These are phyloP conservation scores for Psittacara wagleri DNA, from an alignment of 2,113 vertebrate genomes.

Conservation along the genomic window DNA sequence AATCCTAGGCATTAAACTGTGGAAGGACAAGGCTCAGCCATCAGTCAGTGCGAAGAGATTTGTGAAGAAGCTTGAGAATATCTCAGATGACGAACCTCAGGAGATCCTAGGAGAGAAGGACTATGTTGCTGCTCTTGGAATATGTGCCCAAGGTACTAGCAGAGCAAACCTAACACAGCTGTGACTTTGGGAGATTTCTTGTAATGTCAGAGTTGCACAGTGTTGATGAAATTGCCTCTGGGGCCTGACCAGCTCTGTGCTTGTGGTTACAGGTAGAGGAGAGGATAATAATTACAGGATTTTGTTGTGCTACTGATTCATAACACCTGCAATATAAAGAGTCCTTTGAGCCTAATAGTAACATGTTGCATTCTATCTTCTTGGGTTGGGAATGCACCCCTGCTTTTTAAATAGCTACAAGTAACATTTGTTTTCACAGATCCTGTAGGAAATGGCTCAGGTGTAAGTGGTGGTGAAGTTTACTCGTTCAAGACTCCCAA, in stretches of 20 bases:
- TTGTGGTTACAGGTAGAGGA: neutral
- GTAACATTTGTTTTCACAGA: slow-evolving; percentile 59
- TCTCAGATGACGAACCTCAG: slow-evolving; percentile 60
- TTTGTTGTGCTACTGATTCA: neutral
- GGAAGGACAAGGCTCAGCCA: slow-evolving; percentile 70
- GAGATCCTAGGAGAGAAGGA: slow-evolving; percentile 80
- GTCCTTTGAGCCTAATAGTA: neutral
- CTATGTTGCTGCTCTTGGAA: slow-evolving; percentile 84
- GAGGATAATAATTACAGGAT: neutral
- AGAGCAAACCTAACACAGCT: neutral
- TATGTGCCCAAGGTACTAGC: slow-evolving; percentile 77
- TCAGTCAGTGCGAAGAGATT: slow-evolving; percentile 75
- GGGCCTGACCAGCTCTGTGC: neutral
- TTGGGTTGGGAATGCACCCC: neutral
- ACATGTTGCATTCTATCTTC: neutral
- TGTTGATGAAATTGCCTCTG: neutral
- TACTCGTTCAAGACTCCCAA: slow-evolving; percentile 89
- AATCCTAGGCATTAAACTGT: slow-evolving; percentile 72
- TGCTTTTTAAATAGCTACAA: neutral
- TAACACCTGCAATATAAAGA: neutral
- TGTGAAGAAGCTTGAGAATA: slow-evolving; percentile 64
- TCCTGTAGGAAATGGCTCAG: slow-evolving; percentile 65
- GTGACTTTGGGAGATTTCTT: neutral
- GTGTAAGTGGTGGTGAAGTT: slow-evolving; percentile 75
- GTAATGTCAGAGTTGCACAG: neutral